These are phyloP conservation scores for Heliocidaris tuberculata DNA, from an alignment of 35 echinoderm and acorn worm species.

Conservation along the genomic window DNA sequence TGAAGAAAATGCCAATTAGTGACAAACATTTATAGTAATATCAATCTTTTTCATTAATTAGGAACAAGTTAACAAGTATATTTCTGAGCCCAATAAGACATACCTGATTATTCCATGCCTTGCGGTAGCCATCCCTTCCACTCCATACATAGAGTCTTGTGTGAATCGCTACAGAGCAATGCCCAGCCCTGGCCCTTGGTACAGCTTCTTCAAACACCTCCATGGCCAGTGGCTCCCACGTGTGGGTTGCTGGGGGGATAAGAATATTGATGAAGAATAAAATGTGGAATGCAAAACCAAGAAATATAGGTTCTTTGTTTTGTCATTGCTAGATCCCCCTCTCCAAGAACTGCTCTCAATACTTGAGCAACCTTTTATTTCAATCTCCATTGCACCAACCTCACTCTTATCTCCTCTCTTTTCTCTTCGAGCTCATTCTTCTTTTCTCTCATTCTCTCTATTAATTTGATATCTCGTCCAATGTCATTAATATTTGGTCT, in stretches of 20 bases:
- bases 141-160: constrained; percentile 95
- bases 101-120: constrained; percentile 99
- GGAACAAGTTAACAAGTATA: too few relatives aligned
- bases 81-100: background rate
- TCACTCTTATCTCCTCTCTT: background rate
- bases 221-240: constrained; percentile 98
- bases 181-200: constrained; percentile 92
- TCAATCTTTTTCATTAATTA: too few relatives aligned
- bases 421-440: background rate
- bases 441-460: background rate
- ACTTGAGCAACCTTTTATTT: background rate
- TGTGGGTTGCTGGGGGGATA: constrained; percentile 73
- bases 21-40: too few relatives aligned
- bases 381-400: background rate
- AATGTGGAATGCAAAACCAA: background rate
- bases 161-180: constrained; percentile 93
- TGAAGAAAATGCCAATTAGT: too few relatives aligned
- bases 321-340: background rate
- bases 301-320: too few relatives aligned
- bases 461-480: background rate
- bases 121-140: constrained; percentile 94
- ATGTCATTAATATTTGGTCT: too few relatives aligned
- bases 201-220: constrained; percentile 98
- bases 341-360: background rate
- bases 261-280: background rate